Conservation (phyloP, 2,113 vertebrate species). For the Pica pica region DNA sequence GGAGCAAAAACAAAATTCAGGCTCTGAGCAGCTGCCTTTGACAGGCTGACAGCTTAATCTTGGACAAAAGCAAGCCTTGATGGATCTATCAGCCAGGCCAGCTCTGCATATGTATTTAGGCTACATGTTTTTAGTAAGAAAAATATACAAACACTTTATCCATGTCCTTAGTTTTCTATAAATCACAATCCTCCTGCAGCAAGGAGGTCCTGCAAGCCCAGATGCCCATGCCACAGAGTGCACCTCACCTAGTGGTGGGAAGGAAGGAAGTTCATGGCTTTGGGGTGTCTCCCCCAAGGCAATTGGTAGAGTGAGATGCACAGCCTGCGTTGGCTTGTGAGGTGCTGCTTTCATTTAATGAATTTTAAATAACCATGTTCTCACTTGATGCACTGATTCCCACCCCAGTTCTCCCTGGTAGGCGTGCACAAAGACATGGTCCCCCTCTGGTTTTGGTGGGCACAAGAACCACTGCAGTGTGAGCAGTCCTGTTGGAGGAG, state of each 20-base stretch:
- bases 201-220: background rate
- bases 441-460: background rate
- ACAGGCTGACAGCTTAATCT: background rate
- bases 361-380: background rate
- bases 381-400: background rate
- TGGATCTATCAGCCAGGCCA: background rate
- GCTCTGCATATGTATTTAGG: background rate
- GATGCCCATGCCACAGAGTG: rapidly evolving
- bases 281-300: background rate
- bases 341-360: background rate
- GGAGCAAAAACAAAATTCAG: background rate
- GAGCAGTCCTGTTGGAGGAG: background rate
- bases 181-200: background rate
- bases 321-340: background rate
- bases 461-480: rapidly evolving
- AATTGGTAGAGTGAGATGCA: too few species aligned
- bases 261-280: background rate
- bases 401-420: background rate
- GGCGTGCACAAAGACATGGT: background rate
- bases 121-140: background rate
- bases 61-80: background rate
- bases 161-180: background rate
- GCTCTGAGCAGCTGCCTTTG: background rate
- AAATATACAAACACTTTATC: background rate
- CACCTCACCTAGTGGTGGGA: background rate